A percentile compares a stretch with the other conserved stretches of the same genome.
These are phyloP conservation scores for Schizotus pectinicornis DNA, from an alignment of 2,888 invertebrate species.

Conservation along the genomic window DNA sequence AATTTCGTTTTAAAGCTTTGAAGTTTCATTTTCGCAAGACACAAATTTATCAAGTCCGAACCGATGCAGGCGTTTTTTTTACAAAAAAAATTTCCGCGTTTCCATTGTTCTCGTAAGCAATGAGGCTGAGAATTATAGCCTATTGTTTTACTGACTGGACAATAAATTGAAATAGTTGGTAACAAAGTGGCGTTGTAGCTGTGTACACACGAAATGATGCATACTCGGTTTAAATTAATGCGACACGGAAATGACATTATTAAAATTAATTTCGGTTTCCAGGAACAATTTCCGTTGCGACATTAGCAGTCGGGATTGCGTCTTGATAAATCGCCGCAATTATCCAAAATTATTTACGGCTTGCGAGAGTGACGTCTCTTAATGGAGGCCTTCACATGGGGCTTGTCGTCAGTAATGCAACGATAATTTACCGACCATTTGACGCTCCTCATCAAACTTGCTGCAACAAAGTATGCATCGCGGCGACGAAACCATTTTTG, in stretches of 20 bases:
- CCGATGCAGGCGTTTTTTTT: not conserved
- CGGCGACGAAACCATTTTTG: too few relatives aligned
- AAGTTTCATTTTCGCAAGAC: not conserved
- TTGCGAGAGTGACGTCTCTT: too few relatives aligned
- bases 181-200: too few relatives aligned
- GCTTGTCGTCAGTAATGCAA: too few relatives aligned
- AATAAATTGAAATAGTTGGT: conserved; percentile 3
- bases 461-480: too few relatives aligned
- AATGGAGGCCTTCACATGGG: too few relatives aligned
- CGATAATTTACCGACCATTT: too few relatives aligned
- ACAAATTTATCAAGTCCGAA: conserved; percentile 1
- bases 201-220: not conserved
- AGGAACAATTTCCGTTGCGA: conserved; percentile 5
- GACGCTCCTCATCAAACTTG: too few relatives aligned
- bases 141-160: not conserved
- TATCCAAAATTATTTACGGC: too few relatives aligned
- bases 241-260: conserved; percentile 11
- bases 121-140: conserved; percentile 3
- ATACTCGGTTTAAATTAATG: conserved; percentile 2
- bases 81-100: not conserved
- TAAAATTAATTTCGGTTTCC: conserved; percentile 10
- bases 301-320: not conserved
- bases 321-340: too few relatives aligned
- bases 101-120: conserved; percentile 1
- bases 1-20: conserved; percentile 2